A percentile compares a stretch with the other conserved stretches of the same genome.
phyloP scores from a whole-genome alignment of 1,140 invertebrate species.

The Bactericera cockerelli region DNA sequence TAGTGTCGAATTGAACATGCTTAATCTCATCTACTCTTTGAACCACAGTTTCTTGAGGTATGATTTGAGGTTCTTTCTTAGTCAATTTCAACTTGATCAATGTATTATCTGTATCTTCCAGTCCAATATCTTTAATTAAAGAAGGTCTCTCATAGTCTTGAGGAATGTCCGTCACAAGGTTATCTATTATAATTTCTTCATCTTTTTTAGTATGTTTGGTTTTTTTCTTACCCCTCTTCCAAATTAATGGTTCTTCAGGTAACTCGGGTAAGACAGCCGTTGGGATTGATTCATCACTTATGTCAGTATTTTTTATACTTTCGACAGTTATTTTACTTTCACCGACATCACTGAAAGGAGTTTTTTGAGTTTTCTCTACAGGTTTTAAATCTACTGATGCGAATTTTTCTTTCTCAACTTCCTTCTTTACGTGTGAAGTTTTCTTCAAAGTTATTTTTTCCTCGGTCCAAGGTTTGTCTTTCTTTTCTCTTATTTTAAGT shows the following conservation, averaged over 20 bases:
- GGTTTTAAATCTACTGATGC: constrained; percentile 27
- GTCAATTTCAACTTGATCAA: not conserved
- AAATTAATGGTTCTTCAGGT: not conserved
- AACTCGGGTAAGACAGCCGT: no score
- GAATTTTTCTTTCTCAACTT: constrained; percentile 25
- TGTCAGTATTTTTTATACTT: not conserved
- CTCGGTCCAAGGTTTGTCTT: constrained; percentile 21
- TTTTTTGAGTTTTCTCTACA: not conserved
- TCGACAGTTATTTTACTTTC: not conserved
- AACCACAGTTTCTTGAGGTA: not conserved
- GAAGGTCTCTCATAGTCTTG: not conserved
- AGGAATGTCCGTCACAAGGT: not conserved
- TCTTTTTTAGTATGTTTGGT: not conserved
- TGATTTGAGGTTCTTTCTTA: not conserved
- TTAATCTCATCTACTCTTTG: constrained; percentile 11
- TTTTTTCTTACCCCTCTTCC: not conserved
- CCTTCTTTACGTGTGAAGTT: constrained; percentile 25
- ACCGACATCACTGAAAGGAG: not conserved
- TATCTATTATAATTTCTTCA: not conserved
- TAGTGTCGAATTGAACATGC: constrained; percentile 10
- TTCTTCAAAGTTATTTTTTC: constrained; percentile 28
- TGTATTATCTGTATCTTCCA: not conserved
- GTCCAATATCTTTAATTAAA: not conserved
- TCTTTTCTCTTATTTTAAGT: not conserved
- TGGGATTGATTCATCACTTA: no score